Conservation (phyloP, 2,113 vertebrate species). For the Carassius auratus region DNA sequence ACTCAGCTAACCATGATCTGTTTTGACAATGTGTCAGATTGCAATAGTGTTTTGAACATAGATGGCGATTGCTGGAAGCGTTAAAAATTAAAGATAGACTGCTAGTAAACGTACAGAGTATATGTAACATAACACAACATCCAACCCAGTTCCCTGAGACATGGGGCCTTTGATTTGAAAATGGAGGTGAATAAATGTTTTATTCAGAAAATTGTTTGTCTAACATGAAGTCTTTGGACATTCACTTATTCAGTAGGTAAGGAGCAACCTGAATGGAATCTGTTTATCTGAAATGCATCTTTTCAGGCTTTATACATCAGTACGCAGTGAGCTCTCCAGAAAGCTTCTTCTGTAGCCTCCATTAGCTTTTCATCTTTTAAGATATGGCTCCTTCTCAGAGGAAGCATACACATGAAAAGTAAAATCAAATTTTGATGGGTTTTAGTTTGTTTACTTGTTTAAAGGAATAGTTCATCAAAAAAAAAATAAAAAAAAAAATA, state of each 20-base stretch:
- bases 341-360: constrained; percentile 36
- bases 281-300: constrained; percentile 30
- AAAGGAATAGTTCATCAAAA: not conserved
- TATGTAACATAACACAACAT: not conserved
- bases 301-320: constrained; percentile 35
- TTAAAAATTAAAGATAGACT: not conserved
- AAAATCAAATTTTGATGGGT: not conserved
- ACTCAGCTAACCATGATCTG: not conserved
- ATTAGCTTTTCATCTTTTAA: constrained; percentile 31
- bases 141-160: constrained; percentile 1
- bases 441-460: not conserved
- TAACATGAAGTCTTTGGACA: not conserved
- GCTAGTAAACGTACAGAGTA: not conserved
- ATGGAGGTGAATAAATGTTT: constrained; percentile 9
- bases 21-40: not conserved
- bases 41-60: not conserved
- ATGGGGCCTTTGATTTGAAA: constrained; percentile 2
- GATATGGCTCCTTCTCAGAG: not conserved
- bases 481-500: too few relatives aligned
- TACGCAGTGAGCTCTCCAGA: not conserved
- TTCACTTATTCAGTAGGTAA: constrained; percentile 1
- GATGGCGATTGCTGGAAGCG: not conserved
- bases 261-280: constrained; percentile 23
- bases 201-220: constrained; percentile 12
- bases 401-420: not conserved